phyloP scores from a whole-genome alignment of 2,888 invertebrate species.

The Phytoseiulus persimilis region DNA sequence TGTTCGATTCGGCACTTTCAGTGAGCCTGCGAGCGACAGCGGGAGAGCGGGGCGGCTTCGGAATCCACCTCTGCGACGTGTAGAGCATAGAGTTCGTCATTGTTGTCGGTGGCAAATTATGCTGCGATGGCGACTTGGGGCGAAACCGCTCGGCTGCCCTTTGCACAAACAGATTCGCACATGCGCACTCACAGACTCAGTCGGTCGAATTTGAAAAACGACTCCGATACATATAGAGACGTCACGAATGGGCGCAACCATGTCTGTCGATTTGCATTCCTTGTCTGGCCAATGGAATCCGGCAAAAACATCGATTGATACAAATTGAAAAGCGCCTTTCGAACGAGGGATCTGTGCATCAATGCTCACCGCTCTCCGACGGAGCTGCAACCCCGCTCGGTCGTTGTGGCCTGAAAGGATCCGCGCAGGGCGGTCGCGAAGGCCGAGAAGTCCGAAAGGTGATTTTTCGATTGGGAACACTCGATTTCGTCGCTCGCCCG shows the following conservation, averaged over 20 bases:
- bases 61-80: too few relatives aligned
- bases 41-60: too few relatives aligned
- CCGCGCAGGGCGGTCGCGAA: background rate
- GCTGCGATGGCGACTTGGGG: too few relatives aligned
- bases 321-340: background rate
- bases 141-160: background rate
- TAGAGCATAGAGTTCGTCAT: too few relatives aligned
- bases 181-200: background rate
- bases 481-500: background rate
- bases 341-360: background rate
- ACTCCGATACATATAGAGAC: background rate
- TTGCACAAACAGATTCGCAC: too few relatives aligned
- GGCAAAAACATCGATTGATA: background rate
- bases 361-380: too few relatives aligned
- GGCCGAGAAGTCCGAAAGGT: background rate
- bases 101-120: too few relatives aligned
- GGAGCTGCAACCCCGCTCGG: background rate
- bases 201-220: background rate
- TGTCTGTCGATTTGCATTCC: conserved; percentile 5
- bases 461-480: background rate
- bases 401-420: background rate
- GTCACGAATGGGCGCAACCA: background rate
- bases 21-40: too few relatives aligned
- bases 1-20: too few relatives aligned
- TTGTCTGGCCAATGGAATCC: background rate